These are phyloP conservation scores for Teleiodes luculella DNA, from an alignment of 2,888 invertebrate species.

Conservation along the genomic window DNA sequence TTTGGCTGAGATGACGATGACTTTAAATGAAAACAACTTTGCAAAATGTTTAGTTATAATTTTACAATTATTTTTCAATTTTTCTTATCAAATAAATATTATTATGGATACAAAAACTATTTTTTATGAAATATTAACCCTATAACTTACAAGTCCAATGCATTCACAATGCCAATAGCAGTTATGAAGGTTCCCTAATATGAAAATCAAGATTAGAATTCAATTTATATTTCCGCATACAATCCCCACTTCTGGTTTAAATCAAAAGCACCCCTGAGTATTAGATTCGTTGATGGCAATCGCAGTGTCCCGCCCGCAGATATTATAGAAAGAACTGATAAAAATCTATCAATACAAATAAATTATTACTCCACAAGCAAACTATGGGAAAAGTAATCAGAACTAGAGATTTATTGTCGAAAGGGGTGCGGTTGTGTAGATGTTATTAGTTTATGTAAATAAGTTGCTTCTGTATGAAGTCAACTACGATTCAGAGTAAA, in stretches of 20 bases:
- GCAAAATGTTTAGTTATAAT: no score
- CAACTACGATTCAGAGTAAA: neutral
- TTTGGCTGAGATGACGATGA: no score
- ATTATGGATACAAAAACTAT: no score
- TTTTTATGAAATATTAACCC: no score
- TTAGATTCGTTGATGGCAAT: constrained; percentile 40
- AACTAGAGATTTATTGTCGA: constrained; percentile 33
- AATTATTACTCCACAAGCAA: constrained; percentile 31
- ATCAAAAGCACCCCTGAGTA: constrained; percentile 57
- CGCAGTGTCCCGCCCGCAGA: constrained; percentile 39
- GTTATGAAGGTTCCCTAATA: constrained; percentile 30
- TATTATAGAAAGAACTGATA: constrained; percentile 48
- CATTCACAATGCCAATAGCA: neutral
- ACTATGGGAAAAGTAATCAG: constrained; percentile 40
- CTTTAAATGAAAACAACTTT: no score
- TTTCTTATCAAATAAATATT: no score
- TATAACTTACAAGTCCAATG: no score
- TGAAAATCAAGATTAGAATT: constrained; percentile 59
- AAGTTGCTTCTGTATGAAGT: neutral
- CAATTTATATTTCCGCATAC: constrained; percentile 61
- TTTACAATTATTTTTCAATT: no score
- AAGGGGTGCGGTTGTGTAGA: constrained; percentile 28
- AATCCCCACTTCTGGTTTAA: constrained; percentile 60
- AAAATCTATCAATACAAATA: constrained; percentile 55
- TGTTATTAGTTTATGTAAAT: constrained; percentile 17